Conservation (phyloP, 2,888 invertebrate species). For the Phorcus lineatus region DNA sequence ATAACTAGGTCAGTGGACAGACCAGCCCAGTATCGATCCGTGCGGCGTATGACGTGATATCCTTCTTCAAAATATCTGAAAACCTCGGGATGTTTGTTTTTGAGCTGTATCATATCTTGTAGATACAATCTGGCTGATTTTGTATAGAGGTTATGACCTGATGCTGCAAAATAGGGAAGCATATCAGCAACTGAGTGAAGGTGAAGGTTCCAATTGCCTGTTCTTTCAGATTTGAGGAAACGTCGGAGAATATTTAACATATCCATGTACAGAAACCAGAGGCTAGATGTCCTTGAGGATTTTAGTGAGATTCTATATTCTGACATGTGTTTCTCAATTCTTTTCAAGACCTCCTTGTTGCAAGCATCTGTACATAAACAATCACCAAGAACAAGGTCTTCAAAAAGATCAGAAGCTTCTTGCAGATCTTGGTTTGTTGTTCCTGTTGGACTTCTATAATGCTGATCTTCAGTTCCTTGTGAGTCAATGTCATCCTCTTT, state of each 20-base stretch:
- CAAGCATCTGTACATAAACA: too few relatives aligned
- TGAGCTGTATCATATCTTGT: conserved; percentile 35
- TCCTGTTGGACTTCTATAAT: not conserved
- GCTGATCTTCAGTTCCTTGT: too few relatives aligned
- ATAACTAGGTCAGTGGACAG: conserved; percentile 54
- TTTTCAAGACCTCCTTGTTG: too few relatives aligned
- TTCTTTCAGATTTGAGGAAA: conserved; percentile 49
- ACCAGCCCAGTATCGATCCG: conserved; percentile 53
- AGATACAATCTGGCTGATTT: conserved; percentile 45
- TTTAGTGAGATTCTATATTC: conserved; percentile 18
- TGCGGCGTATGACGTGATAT: conserved; percentile 34
- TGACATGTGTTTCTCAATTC: too few relatives aligned
- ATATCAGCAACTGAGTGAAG: conserved; percentile 39
- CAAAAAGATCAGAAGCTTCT: too few relatives aligned
- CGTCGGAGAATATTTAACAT: conserved; percentile 46
- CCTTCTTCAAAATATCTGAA: conserved; percentile 25
- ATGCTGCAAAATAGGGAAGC: conserved; percentile 45
- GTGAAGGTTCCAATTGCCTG: conserved; percentile 44
- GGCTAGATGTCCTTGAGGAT: not conserved
- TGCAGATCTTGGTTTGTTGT: not conserved
- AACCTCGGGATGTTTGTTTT: conserved; percentile 32
- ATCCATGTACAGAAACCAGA: conserved; percentile 50
- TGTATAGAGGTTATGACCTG: conserved; percentile 63
- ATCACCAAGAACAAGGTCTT: too few relatives aligned
- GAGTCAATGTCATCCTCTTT: too few relatives aligned